A percentile compares a stretch with the other conserved stretches of the same genome.
phyloP scores from a whole-genome alignment of 2,113 vertebrate species.

The Sebastes fasciatus region DNA sequence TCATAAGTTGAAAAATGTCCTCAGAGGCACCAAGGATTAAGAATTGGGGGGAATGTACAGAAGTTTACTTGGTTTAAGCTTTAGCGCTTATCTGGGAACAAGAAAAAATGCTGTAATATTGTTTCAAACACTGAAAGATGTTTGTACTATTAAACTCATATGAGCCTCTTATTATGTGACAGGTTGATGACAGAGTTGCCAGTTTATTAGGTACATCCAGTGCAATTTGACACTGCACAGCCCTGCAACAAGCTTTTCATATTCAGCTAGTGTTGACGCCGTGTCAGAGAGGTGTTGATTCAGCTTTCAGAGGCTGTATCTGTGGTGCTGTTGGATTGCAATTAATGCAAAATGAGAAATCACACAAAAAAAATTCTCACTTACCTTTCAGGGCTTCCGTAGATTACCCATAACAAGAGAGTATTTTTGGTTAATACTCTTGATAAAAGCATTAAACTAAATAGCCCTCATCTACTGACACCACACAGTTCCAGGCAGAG shows the following conservation, averaged over 20 bases:
- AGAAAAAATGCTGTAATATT: constrained; percentile 3
- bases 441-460: constrained; percentile 18
- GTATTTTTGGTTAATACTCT: background rate
- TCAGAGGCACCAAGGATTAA: background rate
- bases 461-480: constrained; percentile 7
- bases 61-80: constrained; percentile 15
- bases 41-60: background rate
- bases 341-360: constrained; percentile 3
- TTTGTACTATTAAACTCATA: background rate
- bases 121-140: background rate
- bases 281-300: constrained; percentile 8
- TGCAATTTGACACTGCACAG: constrained; percentile 6
- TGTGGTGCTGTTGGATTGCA: background rate
- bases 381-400: too few relatives aligned
- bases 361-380: background rate
- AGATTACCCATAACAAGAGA: background rate
- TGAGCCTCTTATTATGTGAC: background rate
- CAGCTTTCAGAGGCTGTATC: constrained; percentile 4
- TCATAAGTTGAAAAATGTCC: constrained; percentile 47
- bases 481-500: background rate
- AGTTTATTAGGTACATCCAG: constrained; percentile 5
- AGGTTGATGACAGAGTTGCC: background rate
- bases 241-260: background rate
- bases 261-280: constrained; percentile 10
- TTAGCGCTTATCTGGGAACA: constrained; percentile 8